Evolutionary conservation across 1,140 invertebrate species (phyloP), one percentile per base, ranked within the genome.

Genomic region (Chelonus insularis): DNA sequence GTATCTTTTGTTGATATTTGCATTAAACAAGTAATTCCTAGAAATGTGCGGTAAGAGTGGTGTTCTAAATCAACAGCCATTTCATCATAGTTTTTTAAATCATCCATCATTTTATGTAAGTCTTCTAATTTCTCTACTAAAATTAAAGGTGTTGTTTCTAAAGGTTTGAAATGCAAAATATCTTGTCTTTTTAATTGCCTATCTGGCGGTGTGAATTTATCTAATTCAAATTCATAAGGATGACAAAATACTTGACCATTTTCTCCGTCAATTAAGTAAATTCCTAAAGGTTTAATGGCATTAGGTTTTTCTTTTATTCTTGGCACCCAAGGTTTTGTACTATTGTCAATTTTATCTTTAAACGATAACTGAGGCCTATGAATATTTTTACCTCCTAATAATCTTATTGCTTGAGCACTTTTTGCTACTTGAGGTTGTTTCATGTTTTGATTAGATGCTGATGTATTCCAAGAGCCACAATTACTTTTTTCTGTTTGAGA

Each of bases 31-130:
- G 95, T 96, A 37, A 91, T 91, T 8, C 89, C 97, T 84, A 86
- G 88, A 71, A 89, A 95, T 3, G 87, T 86, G 61, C 93, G 81
- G 71, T 94, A 95, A 0, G 88, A 89, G 78, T 96, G 93, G 81
- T 94, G 91, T 83, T 96, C 94, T 39, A 97, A 80, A 86, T 97
- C 95, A 12, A 97, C 84, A 23, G 93, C 91, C 65, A 97, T 87
- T 72, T 92, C 90, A 11, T 83, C 79, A 34, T 87, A 85, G 9
- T 78, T 83, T 57, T 83, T 77, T 34, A 98, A 81, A 60, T 90
- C 86, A 4, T 86, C 68, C 3, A 92, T 64, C 3, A 98, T 76
- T 9, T 83, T 75, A 39, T 87, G 72, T 0, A 99, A 64, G 62
- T 91, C 82, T 1, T 85, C 75, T 20, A 83, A 73, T 0, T 83